Base-by-base conservation (phyloP, 1,140 invertebrate genomes). In the Drosophila navojoa region DNA sequence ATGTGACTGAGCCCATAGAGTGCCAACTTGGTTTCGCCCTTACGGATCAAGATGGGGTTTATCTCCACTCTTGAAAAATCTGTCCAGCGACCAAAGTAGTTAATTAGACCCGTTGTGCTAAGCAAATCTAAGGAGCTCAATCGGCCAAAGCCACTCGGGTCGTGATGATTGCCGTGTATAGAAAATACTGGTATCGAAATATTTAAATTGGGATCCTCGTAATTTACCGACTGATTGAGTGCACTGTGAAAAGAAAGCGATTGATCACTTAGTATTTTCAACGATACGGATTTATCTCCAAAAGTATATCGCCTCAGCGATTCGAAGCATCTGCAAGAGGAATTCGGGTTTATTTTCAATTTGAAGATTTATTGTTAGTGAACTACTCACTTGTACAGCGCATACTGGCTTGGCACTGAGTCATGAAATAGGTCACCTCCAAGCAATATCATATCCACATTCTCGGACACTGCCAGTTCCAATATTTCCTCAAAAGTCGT, bases 131-230 rank as follows among this genome's bases (percentile, higher is more conserved):
- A 92, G 0, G 96, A 95, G 86, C 94, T 94, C 0, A 94, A 62
- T 5, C 85, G 72, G 0, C 90, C 92, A 61, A 93, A 93, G 63
- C 94, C 98, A 90, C 96, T 96, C 44, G 98, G 98, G 93, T 99
- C 98, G 93, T 99, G 98, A 92, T 98, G 98, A 93, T 99, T 99
- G 75, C 98, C 98, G 93, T 97, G 97, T 87, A 98, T 97, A 57
- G 96, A 96, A 89, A 98, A 97, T 52, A 98, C 93, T 35, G 97
- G 98, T 89, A 98, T 96, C 25, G 95, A 95, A 74, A 99, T 93
- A 92, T 99, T 99, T 1, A 99, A 92, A 93, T 99, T 98, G 6
- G 96, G 96, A 94, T 99, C 98, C 93, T 98, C 96, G 93, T 97
- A 99, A 92, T 99, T 99, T 0, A 99, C 94, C 19, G 19, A 22